Percentiles rank a stretch among this genome's conserved stretches.
Evolutionary conservation across 1,140 invertebrate species (phyloP).

Genomic region (Drosophila sucinea): DNA sequence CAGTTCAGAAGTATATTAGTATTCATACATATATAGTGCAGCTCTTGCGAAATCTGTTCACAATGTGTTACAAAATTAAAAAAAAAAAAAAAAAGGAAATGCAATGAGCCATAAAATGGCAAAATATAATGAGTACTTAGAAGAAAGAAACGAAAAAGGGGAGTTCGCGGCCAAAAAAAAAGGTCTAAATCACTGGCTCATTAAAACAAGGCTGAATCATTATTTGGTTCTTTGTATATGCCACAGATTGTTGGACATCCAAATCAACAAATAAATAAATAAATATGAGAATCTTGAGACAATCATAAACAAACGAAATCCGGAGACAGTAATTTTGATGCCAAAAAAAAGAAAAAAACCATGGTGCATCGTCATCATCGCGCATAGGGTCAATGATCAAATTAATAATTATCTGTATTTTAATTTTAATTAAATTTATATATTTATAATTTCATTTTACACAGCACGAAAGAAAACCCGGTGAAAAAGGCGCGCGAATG

Average conservation of each 20-base stretch:
- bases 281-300: background rate
- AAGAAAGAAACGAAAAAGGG: slow-evolving; percentile 51
- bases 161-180: background rate
- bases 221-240: background rate
- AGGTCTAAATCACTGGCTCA: slow-evolving; percentile 2
- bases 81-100: slow-evolving; percentile 23
- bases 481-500: slow-evolving; percentile 52
- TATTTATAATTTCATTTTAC: slow-evolving; percentile 39
- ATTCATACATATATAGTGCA: slow-evolving; percentile 19
- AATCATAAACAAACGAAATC: background rate
- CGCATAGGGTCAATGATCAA: slow-evolving; percentile 36
- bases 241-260: slow-evolving; percentile 6
- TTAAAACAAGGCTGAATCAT: slow-evolving; percentile 35
- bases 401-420: slow-evolving; percentile 16
- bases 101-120: slow-evolving; percentile 47
- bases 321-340: slow-evolving; percentile 24
- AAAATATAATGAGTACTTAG: background rate
- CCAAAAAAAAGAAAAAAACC: slow-evolving; percentile 21
- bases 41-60: slow-evolving; percentile 69
- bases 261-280: slow-evolving; percentile 6
- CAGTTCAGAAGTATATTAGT: background rate
- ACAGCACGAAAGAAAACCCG: slow-evolving; percentile 38
- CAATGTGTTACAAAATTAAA: slow-evolving; percentile 69
- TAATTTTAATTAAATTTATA: slow-evolving; percentile 45
- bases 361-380: slow-evolving; percentile 45